Conservation (phyloP, 2,113 vertebrate species). For the Sylvietta virens region DNA sequence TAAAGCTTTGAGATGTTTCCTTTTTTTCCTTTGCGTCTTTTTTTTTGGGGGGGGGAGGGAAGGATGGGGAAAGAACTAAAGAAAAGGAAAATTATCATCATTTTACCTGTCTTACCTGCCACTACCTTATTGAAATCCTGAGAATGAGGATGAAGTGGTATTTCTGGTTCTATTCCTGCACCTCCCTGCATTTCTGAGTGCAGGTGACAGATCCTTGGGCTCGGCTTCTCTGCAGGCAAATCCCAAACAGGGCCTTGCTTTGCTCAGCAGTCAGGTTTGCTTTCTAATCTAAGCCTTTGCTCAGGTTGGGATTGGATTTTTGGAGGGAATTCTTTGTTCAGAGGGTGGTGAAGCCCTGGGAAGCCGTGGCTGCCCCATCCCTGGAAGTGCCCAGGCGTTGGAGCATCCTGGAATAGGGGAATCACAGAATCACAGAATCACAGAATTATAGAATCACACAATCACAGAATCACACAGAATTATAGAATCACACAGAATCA, state of each 20-base stretch:
- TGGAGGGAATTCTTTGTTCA: background rate
- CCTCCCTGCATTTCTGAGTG: background rate
- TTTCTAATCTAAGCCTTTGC: background rate
- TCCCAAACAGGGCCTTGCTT: background rate
- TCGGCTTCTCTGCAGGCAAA: background rate
- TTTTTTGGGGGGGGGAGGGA: accelerated
- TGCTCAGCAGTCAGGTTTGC: background rate
- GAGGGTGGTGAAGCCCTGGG: background rate
- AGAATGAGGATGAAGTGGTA: background rate
- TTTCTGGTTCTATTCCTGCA: background rate
- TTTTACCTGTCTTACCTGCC: background rate
- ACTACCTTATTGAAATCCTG: background rate
- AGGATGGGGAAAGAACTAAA: background rate
- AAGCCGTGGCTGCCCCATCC: background rate
- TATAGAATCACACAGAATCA: too few relatives aligned
- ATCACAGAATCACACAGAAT: too few relatives aligned
- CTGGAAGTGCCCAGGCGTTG: background rate
- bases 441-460: background rate
- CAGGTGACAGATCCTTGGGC: background rate
- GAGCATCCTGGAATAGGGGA: background rate
- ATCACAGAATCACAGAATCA: background rate
- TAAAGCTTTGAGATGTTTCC: background rate
- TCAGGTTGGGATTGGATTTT: background rate
- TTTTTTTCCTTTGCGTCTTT: background rate
- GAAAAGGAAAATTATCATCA: background rate